Conservation (phyloP, 2,797 vertebrate genomes). For the Myotis daubentonii region DNA sequence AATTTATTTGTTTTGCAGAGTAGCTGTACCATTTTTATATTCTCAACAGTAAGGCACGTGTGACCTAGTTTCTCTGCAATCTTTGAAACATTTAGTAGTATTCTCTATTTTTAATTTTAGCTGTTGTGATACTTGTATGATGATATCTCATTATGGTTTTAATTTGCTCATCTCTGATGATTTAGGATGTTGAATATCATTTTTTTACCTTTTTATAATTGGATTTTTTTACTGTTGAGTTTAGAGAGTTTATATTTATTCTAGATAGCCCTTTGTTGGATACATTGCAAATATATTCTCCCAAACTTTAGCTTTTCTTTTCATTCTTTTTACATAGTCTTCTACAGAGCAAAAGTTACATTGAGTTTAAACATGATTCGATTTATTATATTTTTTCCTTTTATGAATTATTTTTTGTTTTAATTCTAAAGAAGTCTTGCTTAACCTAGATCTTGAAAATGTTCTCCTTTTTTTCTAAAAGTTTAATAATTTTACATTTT, state of each 20-base stretch:
- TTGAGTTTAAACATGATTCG: not conserved
- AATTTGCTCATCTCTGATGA: not conserved
- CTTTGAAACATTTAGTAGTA: not conserved
- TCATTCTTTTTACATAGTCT: not conserved
- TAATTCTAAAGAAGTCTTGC: not conserved
- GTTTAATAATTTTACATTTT: not conserved
- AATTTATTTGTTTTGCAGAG: not conserved
- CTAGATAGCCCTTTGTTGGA: not conserved
- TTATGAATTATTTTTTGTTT: not conserved
- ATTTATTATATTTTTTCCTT: not conserved
- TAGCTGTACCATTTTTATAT: not conserved
- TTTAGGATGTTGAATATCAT: not conserved
- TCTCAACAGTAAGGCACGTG: not conserved
- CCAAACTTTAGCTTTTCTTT: not conserved
- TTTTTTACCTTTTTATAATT: not conserved
- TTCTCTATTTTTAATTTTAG: not conserved
- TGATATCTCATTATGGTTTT: not conserved
- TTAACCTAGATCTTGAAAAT: not conserved
- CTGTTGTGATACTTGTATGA: not conserved
- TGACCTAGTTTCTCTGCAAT: not conserved
- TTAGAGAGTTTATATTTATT: not conserved
- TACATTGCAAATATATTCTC: not conserved
- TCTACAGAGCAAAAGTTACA: not conserved
- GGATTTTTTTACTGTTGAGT: not conserved
- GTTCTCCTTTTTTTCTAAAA: not conserved